A percentile compares a stretch with the other conserved stretches of the same genome.
phyloP scores from a whole-genome alignment of 2,888 invertebrate genomes.

The Resseliella maxima region DNA sequence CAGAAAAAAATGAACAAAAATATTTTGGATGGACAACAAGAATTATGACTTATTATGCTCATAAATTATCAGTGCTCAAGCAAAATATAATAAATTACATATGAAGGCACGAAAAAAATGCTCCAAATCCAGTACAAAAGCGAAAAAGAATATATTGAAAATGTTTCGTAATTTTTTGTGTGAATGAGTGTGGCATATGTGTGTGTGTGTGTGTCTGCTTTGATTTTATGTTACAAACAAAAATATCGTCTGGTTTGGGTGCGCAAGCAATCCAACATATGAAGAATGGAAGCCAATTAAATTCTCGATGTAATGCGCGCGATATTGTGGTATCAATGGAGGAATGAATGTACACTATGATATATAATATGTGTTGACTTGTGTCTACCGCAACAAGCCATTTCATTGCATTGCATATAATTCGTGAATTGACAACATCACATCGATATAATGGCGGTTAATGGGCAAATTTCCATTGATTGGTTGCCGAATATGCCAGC shows the following conservation, averaged over 20 bases:
- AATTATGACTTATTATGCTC: constrained; percentile 25
- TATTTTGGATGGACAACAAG: neutral
- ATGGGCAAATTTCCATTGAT: neutral
- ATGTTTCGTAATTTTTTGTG: neutral
- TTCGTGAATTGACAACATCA: constrained; percentile 19
- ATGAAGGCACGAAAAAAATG: neutral
- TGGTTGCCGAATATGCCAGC: neutral
- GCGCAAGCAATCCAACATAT: neutral
- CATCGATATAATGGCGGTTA: constrained; percentile 1
- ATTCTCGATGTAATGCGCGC: neutral
- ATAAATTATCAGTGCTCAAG: constrained; percentile 20
- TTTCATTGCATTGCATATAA: constrained; percentile 22
- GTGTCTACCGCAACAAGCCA: neutral
- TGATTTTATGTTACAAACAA: constrained; percentile 20
- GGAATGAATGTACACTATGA: neutral
- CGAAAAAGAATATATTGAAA: constrained; percentile 25
- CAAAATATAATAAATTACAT: neutral
- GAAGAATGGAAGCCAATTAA: constrained; percentile 39
- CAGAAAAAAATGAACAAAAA: neutral
- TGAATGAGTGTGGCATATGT: neutral
- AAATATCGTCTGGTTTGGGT: neutral
- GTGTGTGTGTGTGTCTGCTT: neutral
- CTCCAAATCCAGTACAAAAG: neutral
- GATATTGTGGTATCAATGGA: neutral
- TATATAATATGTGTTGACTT: constrained; percentile 25